These are phyloP conservation scores for Helicoverpa armigera DNA, from an alignment of 1,140 invertebrate genomes.

Conservation along the genomic window DNA sequence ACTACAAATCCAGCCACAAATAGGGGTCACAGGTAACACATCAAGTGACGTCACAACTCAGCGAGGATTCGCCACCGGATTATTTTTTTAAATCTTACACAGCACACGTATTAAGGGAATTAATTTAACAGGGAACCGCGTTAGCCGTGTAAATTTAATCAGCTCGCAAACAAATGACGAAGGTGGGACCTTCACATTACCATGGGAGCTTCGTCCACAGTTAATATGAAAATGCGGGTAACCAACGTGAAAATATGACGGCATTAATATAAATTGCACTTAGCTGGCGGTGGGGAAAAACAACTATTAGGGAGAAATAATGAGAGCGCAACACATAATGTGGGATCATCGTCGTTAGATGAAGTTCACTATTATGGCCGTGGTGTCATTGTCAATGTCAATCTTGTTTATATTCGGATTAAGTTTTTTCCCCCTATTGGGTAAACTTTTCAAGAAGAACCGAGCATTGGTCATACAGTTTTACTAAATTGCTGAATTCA, in stretches of 20 bases:
- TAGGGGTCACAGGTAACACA: not conserved
- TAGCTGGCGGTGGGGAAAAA: conserved; percentile 67
- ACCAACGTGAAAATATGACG: conserved; percentile 79
- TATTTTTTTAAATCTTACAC: conserved; percentile 43
- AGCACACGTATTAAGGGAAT: conserved; percentile 56
- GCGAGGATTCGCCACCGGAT: not conserved
- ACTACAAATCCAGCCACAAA: conserved; percentile 35
- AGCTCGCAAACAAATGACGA: conserved; percentile 79
- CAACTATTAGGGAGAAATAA: conserved; percentile 68
- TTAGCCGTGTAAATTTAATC: conserved; percentile 80
- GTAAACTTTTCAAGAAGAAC: too few species aligned
- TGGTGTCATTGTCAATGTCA: conserved; percentile 36
- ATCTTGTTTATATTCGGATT: not conserved
- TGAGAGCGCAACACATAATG: conserved; percentile 48
- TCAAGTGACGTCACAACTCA: conserved; percentile 8
- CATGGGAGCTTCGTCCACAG: conserved; percentile 70
- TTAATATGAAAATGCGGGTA: conserved; percentile 82
- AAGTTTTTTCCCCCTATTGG: too few species aligned
- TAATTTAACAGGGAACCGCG: conserved; percentile 67
- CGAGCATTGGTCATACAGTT: too few species aligned
- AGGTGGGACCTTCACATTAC: conserved; percentile 79
- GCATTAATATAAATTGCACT: conserved; percentile 81
- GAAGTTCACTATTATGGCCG: too few species aligned
- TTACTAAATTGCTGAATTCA: too few species aligned
- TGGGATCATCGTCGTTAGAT: conserved; percentile 26